Evolutionary conservation across 2,797 vertebrate genomes (phyloP), one percentile per base, ranked within the genome.

Genomic region (Chiropotes sagulatus): DNA sequence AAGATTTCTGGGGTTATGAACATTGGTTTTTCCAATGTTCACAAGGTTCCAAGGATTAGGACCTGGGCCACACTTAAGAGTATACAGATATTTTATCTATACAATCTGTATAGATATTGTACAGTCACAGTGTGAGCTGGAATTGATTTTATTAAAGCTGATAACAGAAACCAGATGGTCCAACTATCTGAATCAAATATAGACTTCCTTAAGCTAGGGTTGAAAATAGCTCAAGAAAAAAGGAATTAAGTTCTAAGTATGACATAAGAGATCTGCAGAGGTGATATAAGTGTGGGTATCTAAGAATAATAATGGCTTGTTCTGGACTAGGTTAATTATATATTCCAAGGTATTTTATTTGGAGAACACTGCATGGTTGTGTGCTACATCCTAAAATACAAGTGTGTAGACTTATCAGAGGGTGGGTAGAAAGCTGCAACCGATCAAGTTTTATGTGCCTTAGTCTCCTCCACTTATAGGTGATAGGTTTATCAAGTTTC

Each of bases 101-200:
- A 72, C 36, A 72, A 72, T 72, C 19, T 72, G n/a, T 19, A 72
- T 36, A 70, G 83, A 90, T 79, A 84, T 0, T 30, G 26, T 11
- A 39, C 20, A 96, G 44, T 50, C 52, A 70, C 1, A 93, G n/a
- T 64, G 41, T 75, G 41, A 89, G 33, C 28, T 87, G 46, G 39
- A 92, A 73, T 83, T 86, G 15, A 86, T 93, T 97, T 97, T 95
- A 95, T 86, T 85, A 96, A 96, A 73, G 54, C 70, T 91, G 46
- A 90, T 96, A 88, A 94, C 54, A 92, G 92, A 96, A 93, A 90
- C 58, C 73, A 97, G 81, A 67, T 78, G 90, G 58, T 83, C 84
- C 57, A 90, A 96, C 39, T 78, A 15, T 95, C 93, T 94, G 91
- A 96, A 84, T 57, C 44, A 97, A 44, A 96, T 50, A 88, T 0